These are phyloP conservation scores for Dolichallabes microphthalmus DNA, from an alignment of 2,113 vertebrate genomes.

Conservation along the genomic window DNA sequence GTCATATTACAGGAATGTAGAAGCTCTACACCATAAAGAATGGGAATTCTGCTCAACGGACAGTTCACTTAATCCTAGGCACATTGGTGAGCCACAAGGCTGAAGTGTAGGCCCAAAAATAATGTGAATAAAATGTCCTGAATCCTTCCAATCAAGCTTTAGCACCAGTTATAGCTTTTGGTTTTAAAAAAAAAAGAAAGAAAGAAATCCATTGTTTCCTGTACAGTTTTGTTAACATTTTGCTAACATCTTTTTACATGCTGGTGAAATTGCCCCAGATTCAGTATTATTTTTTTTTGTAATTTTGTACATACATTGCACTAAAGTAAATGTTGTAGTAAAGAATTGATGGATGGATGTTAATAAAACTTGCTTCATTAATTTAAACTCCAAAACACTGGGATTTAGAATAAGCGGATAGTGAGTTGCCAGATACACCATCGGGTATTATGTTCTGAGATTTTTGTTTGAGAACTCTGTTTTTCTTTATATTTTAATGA, in stretches of 20 bases:
- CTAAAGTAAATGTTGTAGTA: constrained; percentile 23
- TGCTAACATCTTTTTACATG: constrained; percentile 25
- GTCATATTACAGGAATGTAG: constrained; percentile 32
- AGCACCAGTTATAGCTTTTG: background rate
- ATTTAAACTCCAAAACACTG: constrained; percentile 15
- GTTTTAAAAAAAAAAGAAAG: background rate
- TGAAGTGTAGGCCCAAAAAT: background rate
- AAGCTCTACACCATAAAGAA: background rate
- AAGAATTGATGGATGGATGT: background rate
- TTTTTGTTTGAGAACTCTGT: background rate
- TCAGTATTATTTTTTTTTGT: constrained; percentile 7
- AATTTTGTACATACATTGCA: constrained; percentile 37
- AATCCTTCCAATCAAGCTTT: constrained; percentile 18
- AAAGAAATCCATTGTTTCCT: constrained; percentile 15
- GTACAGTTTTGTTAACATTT: constrained; percentile 40
- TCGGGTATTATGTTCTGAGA: background rate
- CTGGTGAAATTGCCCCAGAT: constrained; percentile 3
- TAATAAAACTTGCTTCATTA: background rate
- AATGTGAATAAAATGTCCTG: constrained; percentile 10
- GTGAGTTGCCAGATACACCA: background rate
- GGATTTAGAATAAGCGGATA: background rate
- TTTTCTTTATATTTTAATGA: background rate
- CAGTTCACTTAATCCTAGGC: background rate
- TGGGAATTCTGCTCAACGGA: background rate
- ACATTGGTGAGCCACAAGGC: constrained; percentile 3